Percentiles rank a stretch among this genome's conserved stretches.
These are phyloP conservation scores for Misgurnus anguillicaudatus DNA, from an alignment of 2,113 vertebrate species.

Conservation along the genomic window DNA sequence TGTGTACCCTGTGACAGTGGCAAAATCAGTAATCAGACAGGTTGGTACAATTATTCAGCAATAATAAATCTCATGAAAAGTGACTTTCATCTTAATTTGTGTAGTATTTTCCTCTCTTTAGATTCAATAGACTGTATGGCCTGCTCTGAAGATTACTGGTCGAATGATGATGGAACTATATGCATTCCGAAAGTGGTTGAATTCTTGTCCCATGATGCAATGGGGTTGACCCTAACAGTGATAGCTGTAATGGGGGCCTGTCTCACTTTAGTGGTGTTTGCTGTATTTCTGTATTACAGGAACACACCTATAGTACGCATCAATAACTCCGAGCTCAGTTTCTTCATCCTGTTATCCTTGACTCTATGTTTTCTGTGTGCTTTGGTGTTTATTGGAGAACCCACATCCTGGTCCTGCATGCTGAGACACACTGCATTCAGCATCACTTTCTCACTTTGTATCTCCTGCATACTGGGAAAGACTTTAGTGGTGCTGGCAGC, in stretches of 20 bases:
- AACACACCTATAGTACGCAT: conserved; percentile 70
- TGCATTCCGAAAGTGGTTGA: conserved; percentile 73
- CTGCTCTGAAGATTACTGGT: conserved; percentile 73
- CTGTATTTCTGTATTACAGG: conserved; percentile 68
- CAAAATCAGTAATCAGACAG: conserved; percentile 77
- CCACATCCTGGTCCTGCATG: conserved; percentile 57
- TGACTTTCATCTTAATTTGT: background rate
- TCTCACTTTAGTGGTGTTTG: conserved; percentile 62
- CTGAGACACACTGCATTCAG: conserved; percentile 56
- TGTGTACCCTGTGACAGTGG: conserved; percentile 77
- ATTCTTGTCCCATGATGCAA: conserved; percentile 68
- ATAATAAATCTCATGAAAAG: background rate
- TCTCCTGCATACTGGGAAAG: conserved; percentile 60
- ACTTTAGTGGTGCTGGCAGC: conserved; percentile 59
- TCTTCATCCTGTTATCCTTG: conserved; percentile 59
- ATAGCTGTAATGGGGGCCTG: conserved; percentile 66
- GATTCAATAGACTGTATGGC: conserved; percentile 70
- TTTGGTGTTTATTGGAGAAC: conserved; percentile 61
- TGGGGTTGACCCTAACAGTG: conserved; percentile 68
- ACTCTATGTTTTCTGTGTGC: conserved; percentile 60
- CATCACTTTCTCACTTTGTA: conserved; percentile 57
- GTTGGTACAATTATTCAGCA: conserved; percentile 40
- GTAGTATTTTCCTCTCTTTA: conserved; percentile 28
- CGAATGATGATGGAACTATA: conserved; percentile 65
- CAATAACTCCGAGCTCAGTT: conserved; percentile 72